phyloP scores from a whole-genome alignment of 2,797 vertebrate genomes.

The Rhinogobio ventralis region DNA sequence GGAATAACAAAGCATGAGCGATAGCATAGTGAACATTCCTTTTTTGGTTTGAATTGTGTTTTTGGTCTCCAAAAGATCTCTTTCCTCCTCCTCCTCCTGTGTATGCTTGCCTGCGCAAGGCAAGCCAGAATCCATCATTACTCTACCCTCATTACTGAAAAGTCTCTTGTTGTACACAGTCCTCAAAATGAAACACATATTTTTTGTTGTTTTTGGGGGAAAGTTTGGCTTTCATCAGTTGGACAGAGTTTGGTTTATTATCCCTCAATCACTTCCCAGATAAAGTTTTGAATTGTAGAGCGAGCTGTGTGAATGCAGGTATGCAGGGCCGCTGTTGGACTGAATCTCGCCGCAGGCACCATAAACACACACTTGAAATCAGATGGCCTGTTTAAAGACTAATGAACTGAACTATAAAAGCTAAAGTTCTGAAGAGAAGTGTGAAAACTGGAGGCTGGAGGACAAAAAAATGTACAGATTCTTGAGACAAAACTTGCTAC shows the following conservation, averaged over 20 bases:
- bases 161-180: constrained; percentile 34
- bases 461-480: neutral
- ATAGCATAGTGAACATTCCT: constrained; percentile 66
- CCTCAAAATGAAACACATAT: constrained; percentile 15
- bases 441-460: neutral
- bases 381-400: constrained; percentile 68
- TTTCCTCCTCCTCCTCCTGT: constrained; percentile 60
- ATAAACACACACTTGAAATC: constrained; percentile 59
- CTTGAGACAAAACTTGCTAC: neutral
- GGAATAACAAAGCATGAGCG: constrained; percentile 43
- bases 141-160: constrained; percentile 28
- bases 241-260: constrained; percentile 10
- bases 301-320: constrained; percentile 34
- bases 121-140: constrained; percentile 54
- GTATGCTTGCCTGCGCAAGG: constrained; percentile 69
- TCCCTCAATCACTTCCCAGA: neutral
- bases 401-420: constrained; percentile 54
- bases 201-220: constrained; percentile 21
- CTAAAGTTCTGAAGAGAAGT: neutral
- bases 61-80: constrained; percentile 39
- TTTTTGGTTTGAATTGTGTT: constrained; percentile 77
- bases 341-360: constrained; percentile 58
- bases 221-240: constrained; percentile 19
- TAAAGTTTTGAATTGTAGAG: constrained; percentile 5
- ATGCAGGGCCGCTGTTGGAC: constrained; percentile 41